Base-by-base conservation (phyloP, 2,888 invertebrate species). In the Pyrochroa serraticornis region DNA sequence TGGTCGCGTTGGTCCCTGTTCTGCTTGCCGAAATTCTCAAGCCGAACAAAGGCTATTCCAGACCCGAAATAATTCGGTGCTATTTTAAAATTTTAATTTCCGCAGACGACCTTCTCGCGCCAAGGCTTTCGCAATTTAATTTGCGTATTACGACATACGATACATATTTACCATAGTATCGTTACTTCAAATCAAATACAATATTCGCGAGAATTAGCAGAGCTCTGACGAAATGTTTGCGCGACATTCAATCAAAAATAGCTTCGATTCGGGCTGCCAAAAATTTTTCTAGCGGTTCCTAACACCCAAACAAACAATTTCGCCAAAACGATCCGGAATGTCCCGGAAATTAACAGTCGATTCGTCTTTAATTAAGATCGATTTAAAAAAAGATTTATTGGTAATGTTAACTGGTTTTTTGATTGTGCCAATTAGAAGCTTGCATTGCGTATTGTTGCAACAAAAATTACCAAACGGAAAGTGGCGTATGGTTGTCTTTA, bases 81-180 rank as follows among this genome's bases (percentile, higher is more conserved):
- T 59, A 59, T 59, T 59, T 59, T 59, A 54, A 49, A 59, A 59
- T 54, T 59, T 48, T 54, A 49, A 54, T 54, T 50, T 54, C 54
- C 54, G 46, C 50, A 54, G 59, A 54, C 59, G 59, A 59, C 59
- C 59, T 59, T 59, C 59, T 41, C 53, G 46, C 54, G 50, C 50
- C 62, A 56, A 64, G 58, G 63, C 54, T 61, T 66, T 66, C 59
- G 64, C 54, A 63, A 63, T 49, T 22, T 22, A 58, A 51, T 48
- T 54, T 54, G 46, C 35, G 38, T 44, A 53, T 66, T 66, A 56
- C 65, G 53, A 63, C 61, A 62, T 49, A 50, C 44, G 59, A 58
- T 62, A 65, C 65, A 65, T 65, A 65, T 67, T 59, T 62, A 58
- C 63, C 52, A 49, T 58, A 50, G 49, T 56, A 42, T 51, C 47